Conservation (phyloP, 2,797 vertebrate genomes). For the Sebastes minor region DNA sequence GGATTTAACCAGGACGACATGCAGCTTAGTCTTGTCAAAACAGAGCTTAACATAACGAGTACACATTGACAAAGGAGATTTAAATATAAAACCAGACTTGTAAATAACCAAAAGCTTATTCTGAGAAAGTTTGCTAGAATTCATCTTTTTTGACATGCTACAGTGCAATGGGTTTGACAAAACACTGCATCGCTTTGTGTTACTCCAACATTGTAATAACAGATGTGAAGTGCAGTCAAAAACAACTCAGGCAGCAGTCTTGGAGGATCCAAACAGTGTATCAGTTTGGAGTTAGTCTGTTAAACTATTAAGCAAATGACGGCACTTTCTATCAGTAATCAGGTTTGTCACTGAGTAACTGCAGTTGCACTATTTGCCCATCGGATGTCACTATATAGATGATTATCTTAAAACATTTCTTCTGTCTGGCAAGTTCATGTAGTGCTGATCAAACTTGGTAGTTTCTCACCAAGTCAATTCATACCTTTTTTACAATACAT, state of each 20-base stretch:
- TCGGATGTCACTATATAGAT: slow-evolving; percentile 71
- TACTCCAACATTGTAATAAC: not conserved
- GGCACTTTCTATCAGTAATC: not conserved
- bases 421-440: not conserved
- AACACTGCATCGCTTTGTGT: not conserved
- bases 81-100: not conserved
- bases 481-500: not conserved
- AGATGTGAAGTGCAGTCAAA: not conserved
- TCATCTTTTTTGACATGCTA: not conserved
- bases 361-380: slow-evolving; percentile 70
- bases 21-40: slow-evolving; percentile 48
- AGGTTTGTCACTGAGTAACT: slow-evolving; percentile 2
- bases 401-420: slow-evolving; percentile 22
- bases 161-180: not conserved
- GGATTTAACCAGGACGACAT: slow-evolving; percentile 55
- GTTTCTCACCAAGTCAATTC: not conserved
- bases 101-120: not conserved
- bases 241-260: not conserved
- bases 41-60: slow-evolving; percentile 8
- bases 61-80: slow-evolving; percentile 25
- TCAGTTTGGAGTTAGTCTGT: not conserved
- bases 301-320: too few relatives aligned
- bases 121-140: not conserved
- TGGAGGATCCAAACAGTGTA: not conserved
- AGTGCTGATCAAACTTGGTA: not conserved